These are phyloP conservation scores for Vanessa cardui DNA, from an alignment of 2,888 invertebrate genomes.

Conservation along the genomic window DNA sequence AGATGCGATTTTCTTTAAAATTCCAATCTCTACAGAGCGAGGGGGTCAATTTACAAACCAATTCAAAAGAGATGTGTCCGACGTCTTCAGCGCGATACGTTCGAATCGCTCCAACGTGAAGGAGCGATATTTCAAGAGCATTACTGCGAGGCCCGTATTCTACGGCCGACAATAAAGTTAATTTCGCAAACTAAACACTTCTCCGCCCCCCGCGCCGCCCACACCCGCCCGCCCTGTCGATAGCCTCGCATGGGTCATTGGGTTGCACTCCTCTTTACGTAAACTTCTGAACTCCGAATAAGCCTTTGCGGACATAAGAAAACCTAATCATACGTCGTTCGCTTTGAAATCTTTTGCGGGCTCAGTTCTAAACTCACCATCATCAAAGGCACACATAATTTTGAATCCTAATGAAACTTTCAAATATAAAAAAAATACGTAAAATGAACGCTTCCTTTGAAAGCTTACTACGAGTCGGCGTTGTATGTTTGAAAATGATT, in stretches of 20 bases:
- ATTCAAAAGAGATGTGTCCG: constrained; percentile 35
- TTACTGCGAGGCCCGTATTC: constrained; percentile 45
- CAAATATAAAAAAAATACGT: neutral
- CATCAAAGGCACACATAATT: neutral
- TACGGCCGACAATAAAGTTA: constrained; percentile 62
- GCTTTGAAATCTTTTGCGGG: constrained; percentile 16
- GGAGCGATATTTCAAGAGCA: constrained; percentile 43
- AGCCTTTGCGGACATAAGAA: constrained; percentile 38
- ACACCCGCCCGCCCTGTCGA: constrained; percentile 15
- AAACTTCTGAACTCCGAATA: constrained; percentile 33
- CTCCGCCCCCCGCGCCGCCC: constrained; percentile 34
- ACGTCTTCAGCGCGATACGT: constrained; percentile 29
- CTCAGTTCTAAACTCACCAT: neutral
- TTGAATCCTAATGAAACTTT: constrained; percentile 11
- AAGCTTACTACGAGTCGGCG: no score
- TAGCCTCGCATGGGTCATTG: constrained; percentile 36
- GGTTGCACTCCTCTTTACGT: constrained; percentile 34
- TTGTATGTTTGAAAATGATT: no score
- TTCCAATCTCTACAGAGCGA: constrained; percentile 11
- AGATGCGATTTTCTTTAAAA: constrained; percentile 3
- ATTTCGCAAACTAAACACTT: constrained; percentile 65
- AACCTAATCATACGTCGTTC: constrained; percentile 34
- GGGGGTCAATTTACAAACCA: constrained; percentile 28
- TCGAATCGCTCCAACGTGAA: constrained; percentile 32
- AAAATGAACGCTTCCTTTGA: no score